A percentile compares a stretch with the other conserved stretches of the same genome.
Evolutionary conservation across 2,888 invertebrate species (phyloP).

Genomic region (Zootermopsis nevadensis): DNA sequence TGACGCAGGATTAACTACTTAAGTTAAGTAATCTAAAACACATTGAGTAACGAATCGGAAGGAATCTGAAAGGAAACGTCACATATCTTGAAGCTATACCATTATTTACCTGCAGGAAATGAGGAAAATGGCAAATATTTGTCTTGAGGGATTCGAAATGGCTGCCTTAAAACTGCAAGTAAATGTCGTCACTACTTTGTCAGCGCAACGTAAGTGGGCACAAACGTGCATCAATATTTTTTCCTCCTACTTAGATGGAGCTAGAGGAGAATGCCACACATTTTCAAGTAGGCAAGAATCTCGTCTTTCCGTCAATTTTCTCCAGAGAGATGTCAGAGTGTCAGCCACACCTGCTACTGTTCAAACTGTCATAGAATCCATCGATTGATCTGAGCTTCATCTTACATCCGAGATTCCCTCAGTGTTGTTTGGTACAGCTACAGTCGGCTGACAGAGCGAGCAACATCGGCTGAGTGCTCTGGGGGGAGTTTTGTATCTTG

Average conservation of each 20-base stretch:
- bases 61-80: no score
- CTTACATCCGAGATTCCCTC: not conserved
- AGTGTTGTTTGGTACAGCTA: not conserved
- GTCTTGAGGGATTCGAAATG: no score
- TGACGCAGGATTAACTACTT: no score
- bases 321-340: slow-evolving; percentile 33
- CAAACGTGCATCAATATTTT: not conserved
- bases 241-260: not conserved
- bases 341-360: slow-evolving; percentile 35
- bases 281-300: not conserved
- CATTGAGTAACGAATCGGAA: no score
- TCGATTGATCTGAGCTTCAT: slow-evolving; percentile 20
- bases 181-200: no score
- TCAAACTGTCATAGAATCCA: slow-evolving; percentile 34
- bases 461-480: not conserved
- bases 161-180: no score
- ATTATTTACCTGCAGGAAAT: no score
- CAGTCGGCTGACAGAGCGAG: not conserved
- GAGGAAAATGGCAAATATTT: no score
- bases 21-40: no score
- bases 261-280: not conserved
- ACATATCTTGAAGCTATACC: no score
- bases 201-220: not conserved
- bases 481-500: slow-evolving; percentile 3
- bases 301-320: slow-evolving; percentile 1